Conservation (phyloP, 2,797 vertebrate species). For the Aselliscus stoliczkanus region DNA sequence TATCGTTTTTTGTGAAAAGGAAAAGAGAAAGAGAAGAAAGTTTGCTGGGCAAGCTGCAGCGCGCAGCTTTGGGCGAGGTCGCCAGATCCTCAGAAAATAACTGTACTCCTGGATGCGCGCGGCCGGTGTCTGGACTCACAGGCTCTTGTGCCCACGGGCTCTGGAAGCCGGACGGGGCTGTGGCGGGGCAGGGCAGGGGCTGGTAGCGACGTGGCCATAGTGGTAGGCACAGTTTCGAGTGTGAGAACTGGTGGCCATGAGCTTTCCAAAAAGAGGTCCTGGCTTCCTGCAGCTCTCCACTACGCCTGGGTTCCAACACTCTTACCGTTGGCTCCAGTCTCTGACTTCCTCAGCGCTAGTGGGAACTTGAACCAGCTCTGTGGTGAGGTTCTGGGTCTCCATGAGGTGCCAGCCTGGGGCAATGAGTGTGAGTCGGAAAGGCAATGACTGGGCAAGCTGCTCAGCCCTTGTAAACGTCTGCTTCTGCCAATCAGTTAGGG, state of each 20-base stretch:
- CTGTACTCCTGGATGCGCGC: slow-evolving; percentile 16
- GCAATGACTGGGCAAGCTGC: neutral
- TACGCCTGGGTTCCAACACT: neutral
- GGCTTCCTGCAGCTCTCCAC: neutral
- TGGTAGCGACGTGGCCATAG: neutral
- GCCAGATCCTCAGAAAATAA: neutral
- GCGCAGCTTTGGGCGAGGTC: slow-evolving; percentile 27
- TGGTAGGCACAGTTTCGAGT: neutral
- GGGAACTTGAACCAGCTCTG: neutral
- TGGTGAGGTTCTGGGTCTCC: neutral
- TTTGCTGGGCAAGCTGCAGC: neutral
- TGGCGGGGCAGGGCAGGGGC: neutral
- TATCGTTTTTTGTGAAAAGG: neutral
- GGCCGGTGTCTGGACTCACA: neutral
- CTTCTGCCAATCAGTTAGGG: slow-evolving; percentile 27
- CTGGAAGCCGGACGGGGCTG: neutral
- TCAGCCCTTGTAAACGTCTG: neutral
- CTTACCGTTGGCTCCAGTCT: neutral
- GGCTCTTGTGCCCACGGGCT: neutral
- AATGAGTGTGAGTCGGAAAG: neutral
- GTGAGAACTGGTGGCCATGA: neutral
- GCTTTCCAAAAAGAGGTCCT: neutral
- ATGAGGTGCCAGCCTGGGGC: neutral
- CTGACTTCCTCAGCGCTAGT: neutral
- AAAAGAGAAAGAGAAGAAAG: slow-evolving; percentile 28